phyloP scores from a whole-genome alignment of 2,888 invertebrate species.

The Lingula anatina region DNA sequence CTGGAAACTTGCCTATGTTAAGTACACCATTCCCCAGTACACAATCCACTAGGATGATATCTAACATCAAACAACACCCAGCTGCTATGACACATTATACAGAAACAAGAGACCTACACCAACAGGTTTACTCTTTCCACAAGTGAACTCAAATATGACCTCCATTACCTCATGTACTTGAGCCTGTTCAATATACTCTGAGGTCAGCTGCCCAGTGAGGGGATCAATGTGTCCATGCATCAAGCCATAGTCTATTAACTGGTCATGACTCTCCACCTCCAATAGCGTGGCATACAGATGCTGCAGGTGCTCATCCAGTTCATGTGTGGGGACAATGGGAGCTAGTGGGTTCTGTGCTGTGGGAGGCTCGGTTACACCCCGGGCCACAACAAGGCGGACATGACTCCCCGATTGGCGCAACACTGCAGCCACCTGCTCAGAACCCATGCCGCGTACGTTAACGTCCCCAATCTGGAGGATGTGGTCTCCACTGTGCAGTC shows the following conservation, averaged over 20 bases:
- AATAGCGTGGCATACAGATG: slow-evolving; percentile 49
- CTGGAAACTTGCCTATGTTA: no score
- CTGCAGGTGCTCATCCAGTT: slow-evolving; percentile 78
- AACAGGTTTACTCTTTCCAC: no score
- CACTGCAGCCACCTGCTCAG: slow-evolving; percentile 90
- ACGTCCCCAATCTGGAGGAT: slow-evolving; percentile 83
- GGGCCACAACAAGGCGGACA: slow-evolving; percentile 88
- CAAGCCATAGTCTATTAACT: no score
- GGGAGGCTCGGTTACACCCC: slow-evolving; percentile 53
- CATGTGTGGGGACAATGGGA: slow-evolving; percentile 82
- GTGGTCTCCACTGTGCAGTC: slow-evolving; percentile 95
- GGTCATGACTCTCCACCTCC: no score
- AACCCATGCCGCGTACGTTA: slow-evolving; percentile 91
- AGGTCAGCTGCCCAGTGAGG: no score
- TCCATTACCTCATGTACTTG: slow-evolving; percentile 3
- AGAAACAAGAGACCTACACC: no score
- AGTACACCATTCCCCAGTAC: no score
- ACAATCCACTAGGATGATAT: no score
- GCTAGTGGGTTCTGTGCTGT: slow-evolving; percentile 58
- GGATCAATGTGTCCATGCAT: no score
- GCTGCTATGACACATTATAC: no score
- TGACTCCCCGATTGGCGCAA: slow-evolving; percentile 91
- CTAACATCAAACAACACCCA: no score
- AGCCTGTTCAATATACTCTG: slow-evolving; percentile 3
- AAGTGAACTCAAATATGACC: background rate